Conservation (phyloP, 2,113 vertebrate genomes). For the Sus scrofa region T2T-Sscrofa CM000817.6:5934001-5934500, state of each 20-base stretch:
- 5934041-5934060: not conserved
- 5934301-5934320: not conserved
- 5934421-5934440: not conserved
- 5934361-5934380: not conserved
- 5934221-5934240: not conserved
- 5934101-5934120: constrained; percentile 33
- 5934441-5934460: not conserved
- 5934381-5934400: not conserved
- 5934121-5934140: not conserved
- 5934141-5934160: not conserved
- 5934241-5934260: not conserved
- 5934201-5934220: not conserved
- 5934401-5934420: too few relatives aligned
- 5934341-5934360: not conserved
- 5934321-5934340: not conserved
- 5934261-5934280: not conserved
- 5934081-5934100: not conserved
- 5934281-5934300: not conserved
- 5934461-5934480: not conserved
- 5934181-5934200: not conserved
- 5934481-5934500: not conserved
- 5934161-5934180: not conserved
- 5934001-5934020: not conserved
- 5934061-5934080: not conserved
- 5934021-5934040: not conserved